Percentiles rank a stretch among this genome's conserved stretches.
Conservation (phyloP, 2,113 vertebrate genomes). For the Cheilinus undulatus region DNA sequence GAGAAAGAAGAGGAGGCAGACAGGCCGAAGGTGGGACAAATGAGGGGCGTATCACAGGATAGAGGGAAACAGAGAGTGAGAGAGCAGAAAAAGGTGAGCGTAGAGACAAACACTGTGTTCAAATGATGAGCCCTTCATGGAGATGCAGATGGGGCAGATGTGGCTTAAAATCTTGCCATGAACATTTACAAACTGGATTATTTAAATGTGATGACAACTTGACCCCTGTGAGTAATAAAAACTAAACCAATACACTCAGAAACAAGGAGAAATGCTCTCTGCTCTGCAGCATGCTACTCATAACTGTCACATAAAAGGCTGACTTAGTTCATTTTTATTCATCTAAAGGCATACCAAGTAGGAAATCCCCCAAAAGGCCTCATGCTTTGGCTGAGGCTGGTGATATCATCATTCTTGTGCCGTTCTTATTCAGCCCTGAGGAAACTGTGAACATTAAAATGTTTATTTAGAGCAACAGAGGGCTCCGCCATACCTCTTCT, state of each 20-base stretch:
- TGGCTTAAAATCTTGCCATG: neutral
- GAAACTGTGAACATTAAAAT: conserved; percentile 27
- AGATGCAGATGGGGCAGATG: neutral
- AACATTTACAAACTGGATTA: neutral
- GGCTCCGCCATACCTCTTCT: conserved; percentile 86
- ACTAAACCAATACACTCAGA: no score
- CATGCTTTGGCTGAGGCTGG: no score
- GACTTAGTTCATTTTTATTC: no score
- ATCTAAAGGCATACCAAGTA: no score
- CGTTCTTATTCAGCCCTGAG: neutral
- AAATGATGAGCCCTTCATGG: conserved; percentile 3
- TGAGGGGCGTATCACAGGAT: conserved; percentile 31
- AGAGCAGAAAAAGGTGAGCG: conserved; percentile 51
- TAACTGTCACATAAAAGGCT: no score
- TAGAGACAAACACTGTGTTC: conserved; percentile 29
- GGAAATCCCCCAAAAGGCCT: no score
- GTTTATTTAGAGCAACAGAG: neutral
- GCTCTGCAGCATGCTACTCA: no score
- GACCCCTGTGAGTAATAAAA: no score
- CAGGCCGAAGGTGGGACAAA: conserved; percentile 59
- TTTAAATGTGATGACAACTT: no score
- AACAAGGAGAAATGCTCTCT: no score
- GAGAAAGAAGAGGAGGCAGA: conserved; percentile 74
- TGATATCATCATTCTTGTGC: no score
- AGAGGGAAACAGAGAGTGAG: conserved; percentile 31